Conservation (phyloP, 2,888 invertebrate genomes). For the Miltochrista miniata region DNA sequence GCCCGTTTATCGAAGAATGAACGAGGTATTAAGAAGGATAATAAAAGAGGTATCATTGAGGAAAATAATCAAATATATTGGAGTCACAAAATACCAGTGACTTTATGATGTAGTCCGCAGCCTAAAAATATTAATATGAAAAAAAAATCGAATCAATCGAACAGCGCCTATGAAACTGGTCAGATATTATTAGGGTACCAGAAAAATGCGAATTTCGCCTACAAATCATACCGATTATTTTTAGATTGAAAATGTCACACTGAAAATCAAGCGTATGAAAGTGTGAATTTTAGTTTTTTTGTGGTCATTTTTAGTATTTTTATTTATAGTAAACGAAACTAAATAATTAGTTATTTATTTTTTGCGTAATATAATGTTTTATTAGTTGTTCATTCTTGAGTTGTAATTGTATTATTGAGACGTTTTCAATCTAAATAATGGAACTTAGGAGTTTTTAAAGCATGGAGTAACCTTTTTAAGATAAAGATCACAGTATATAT, state of each 20-base stretch:
- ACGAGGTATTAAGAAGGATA: slow-evolving; percentile 43
- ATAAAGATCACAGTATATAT: too few relatives aligned
- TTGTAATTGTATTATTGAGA: neutral
- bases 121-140: slow-evolving; percentile 26
- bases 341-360: too few relatives aligned
- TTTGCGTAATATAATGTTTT: too few relatives aligned
- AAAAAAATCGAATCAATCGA: slow-evolving; percentile 33
- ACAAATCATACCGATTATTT: slow-evolving; percentile 22
- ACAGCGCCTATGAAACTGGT: slow-evolving; percentile 38
- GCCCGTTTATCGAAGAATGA: slow-evolving; percentile 32
- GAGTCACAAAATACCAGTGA: slow-evolving; percentile 28
- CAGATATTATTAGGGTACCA: slow-evolving; percentile 24
- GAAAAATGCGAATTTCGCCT: slow-evolving; percentile 35
- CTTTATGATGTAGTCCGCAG: slow-evolving; percentile 29
- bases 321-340: too few relatives aligned
- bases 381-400: too few relatives aligned
- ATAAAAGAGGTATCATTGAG: slow-evolving; percentile 41
- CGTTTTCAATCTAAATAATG: neutral
- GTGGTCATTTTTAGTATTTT: too few relatives aligned
- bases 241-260: neutral
- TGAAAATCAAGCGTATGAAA: too few relatives aligned
- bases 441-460: neutral
- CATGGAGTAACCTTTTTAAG: too few relatives aligned
- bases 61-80: slow-evolving; percentile 37
- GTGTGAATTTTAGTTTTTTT: too few relatives aligned